These are phyloP conservation scores for Phenganax stokvisi DNA, from an alignment of 92 coral and sea anemone genomes.

Conservation along the genomic window DNA sequence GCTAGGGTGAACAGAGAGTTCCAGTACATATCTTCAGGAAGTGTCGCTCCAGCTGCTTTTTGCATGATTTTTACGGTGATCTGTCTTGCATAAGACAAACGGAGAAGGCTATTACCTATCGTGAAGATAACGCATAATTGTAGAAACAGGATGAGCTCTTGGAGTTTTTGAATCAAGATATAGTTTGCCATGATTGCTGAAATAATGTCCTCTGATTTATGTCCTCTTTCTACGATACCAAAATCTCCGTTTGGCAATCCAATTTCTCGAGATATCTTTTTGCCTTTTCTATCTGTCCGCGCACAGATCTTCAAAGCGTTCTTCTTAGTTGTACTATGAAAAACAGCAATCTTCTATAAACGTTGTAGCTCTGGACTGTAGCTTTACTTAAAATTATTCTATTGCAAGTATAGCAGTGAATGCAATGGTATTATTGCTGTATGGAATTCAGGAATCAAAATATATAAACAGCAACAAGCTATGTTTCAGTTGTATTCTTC, in stretches of 20 bases:
- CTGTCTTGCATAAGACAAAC: slow-evolving; percentile 18
- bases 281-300: no score
- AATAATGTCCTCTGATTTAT: background rate
- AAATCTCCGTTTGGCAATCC: background rate
- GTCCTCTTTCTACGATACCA: background rate
- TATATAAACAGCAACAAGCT: background rate
- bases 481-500: background rate
- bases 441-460: background rate
- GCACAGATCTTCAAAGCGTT: no score
- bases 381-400: background rate
- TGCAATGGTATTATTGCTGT: background rate
- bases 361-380: background rate
- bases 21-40: slow-evolving; percentile 58
- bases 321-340: no score
- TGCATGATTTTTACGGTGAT: background rate
- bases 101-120: slow-evolving; percentile 15
- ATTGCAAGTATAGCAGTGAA: background rate
- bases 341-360: no score
- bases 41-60: slow-evolving; percentile 12
- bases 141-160: slow-evolving; percentile 2
- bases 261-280: background rate
- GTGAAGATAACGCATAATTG: slow-evolving; percentile 10
- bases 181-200: background rate
- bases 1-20: slow-evolving; percentile 58
- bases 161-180: background rate